Evolutionary conservation across 2,797 vertebrate species (phyloP).

Genomic region (Falco rusticolus): DNA sequence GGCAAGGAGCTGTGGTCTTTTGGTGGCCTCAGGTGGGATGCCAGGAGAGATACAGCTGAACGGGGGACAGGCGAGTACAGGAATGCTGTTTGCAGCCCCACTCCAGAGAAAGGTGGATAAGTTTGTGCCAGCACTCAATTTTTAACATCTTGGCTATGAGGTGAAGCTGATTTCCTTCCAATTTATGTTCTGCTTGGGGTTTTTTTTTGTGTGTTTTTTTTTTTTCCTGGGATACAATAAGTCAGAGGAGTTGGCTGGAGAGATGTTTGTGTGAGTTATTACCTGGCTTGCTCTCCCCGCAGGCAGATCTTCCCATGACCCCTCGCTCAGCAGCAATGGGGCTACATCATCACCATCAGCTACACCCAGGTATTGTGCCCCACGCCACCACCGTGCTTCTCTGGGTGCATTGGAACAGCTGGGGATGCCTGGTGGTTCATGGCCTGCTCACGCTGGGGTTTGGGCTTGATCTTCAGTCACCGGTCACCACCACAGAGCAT

Average conservation of each 20-base stretch:
- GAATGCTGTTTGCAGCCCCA: not conserved
- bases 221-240: not conserved
- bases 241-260: not conserved
- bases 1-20: not conserved
- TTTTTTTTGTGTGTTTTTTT: no score
- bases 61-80: not conserved
- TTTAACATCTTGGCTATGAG: not conserved
- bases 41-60: not conserved
- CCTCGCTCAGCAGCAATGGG: fast-evolving
- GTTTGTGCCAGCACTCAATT: not conserved
- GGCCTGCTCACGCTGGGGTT: fast-evolving
- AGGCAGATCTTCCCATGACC: not conserved
- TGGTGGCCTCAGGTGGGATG: not conserved
- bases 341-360: not conserved
- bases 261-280: not conserved
- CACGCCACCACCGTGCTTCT: fast-evolving
- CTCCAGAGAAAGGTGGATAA: not conserved
- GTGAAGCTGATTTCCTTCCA: not conserved
- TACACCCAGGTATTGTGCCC: not conserved
- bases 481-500: not conserved
- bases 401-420: not conserved
- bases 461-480: not conserved
- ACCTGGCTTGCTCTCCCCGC: not conserved
- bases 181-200: not conserved
- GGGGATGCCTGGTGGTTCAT: not conserved